Evolutionary conservation across 1,140 invertebrate genomes (phyloP), one percentile per base, ranked within the genome.

Genomic region (Drosophila teissieri): DNA sequence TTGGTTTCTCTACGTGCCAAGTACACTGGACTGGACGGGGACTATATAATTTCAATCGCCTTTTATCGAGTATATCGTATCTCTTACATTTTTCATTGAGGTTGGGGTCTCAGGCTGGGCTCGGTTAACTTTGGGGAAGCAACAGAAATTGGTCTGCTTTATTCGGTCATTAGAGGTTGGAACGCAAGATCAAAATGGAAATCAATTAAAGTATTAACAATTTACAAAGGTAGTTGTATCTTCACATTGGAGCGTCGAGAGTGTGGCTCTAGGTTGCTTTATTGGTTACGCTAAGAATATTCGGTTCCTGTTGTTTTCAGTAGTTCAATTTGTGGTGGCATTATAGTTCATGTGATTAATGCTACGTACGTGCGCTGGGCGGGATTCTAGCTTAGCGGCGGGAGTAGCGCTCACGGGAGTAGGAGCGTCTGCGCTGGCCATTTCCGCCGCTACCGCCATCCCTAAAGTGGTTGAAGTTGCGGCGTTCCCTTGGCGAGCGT

Each of bases 361-460:
- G 63, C 72, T 88, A 88, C 83, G 80, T 88, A 88, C 83, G 83
- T 88, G 75, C 74, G 74, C 73, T 70, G 40, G 58, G 45, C 44
- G 63, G 67, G 57, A 65, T 17, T 53, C 56, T 45, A 45, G 42
- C 42, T 55, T 91, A 91, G 60, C 90, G 90, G 58, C 90, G 90
- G 64, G 85, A 68, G n/a, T 91, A 73, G 17, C 90, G 90, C 6
- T 91, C 90, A 8, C 86, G 83, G 10, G 90, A 91, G 52, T 82
- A 73, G 42, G 90, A 91, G 17, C 90, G 84, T 39, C 90, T 63
- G 11, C 53, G 64, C 15, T 67, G 63, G 58, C 44, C 36, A 17
- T 65, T 65, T 24, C 64, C 64, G 4, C 64, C 64, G 6, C 64
- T 60, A 31, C 64, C 64, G 27, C 64, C 64, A 17, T 68, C 79